A percentile compares a stretch with the other conserved stretches of the same genome.
Evolutionary conservation across 1,140 invertebrate genomes (phyloP).

Genomic region (Zaprionus africanus): DNA sequence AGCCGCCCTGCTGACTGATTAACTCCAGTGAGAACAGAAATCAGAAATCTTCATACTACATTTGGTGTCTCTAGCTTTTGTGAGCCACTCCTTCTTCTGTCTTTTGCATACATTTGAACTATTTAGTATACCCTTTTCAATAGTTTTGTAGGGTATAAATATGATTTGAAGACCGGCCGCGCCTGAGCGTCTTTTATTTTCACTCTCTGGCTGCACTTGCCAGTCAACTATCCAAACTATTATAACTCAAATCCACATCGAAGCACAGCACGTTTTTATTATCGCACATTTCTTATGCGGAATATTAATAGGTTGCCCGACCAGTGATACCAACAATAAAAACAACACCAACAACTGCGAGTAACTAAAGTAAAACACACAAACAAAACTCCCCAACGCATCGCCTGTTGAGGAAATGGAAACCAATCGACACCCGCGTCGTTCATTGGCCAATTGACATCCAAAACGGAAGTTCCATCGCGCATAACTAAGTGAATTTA

Average conservation of each 20-base stretch:
- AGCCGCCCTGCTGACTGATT: too few species aligned
- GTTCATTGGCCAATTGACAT: constrained; percentile 69
- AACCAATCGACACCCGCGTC: constrained; percentile 39
- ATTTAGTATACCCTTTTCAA: too few species aligned
- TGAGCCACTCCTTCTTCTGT: too few species aligned
- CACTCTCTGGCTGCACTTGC: constrained; percentile 58
- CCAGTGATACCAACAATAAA: not conserved
- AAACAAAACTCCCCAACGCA: constrained; percentile 8
- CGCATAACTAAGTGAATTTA: constrained; percentile 49
- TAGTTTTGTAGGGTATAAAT: not conserved
- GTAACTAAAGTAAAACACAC: constrained; percentile 27
- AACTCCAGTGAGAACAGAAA: too few species aligned
- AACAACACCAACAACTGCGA: constrained; percentile 12
- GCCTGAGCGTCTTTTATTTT: constrained; percentile 47
- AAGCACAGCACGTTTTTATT: constrained; percentile 71
- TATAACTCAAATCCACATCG: constrained; percentile 17
- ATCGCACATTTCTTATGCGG: constrained; percentile 70
- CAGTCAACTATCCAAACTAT: constrained; percentile 35
- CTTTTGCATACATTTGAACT: too few species aligned
- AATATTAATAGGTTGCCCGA: constrained; percentile 56
- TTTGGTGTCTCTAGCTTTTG: too few species aligned
- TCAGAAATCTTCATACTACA: too few species aligned
- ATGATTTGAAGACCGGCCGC: constrained; percentile 20
- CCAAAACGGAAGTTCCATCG: constrained; percentile 41
- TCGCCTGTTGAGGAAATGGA: constrained; percentile 59